phyloP scores from a whole-genome alignment of 2,797 vertebrate genomes.

The Hipposideros larvatus region DNA sequence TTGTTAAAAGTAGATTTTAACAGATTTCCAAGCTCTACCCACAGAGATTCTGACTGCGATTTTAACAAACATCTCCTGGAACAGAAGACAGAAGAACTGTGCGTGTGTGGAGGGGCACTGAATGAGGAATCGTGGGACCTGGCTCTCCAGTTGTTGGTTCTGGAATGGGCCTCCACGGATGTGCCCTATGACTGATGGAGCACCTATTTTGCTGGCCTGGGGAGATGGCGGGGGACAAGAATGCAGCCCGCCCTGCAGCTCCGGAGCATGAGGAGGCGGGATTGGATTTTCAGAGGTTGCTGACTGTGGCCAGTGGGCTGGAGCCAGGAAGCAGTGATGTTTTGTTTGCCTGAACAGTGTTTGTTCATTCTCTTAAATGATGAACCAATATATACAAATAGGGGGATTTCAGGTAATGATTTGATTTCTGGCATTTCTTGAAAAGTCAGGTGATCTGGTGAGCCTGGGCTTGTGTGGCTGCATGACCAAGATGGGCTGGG shows the following conservation, averaged over 20 bases:
- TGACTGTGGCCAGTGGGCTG: neutral
- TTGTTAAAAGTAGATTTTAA: neutral
- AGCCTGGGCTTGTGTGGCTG: neutral
- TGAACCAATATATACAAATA: neutral
- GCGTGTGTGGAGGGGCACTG: neutral
- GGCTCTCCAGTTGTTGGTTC: neutral
- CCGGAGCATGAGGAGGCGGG: neutral
- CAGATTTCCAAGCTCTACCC: neutral
- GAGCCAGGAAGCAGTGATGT: neutral
- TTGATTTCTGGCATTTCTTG: neutral
- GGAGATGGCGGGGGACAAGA: neutral
- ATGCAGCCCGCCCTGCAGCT: neutral
- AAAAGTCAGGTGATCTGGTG: neutral
- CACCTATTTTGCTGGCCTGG: neutral
- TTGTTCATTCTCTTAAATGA: neutral
- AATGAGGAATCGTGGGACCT: neutral
- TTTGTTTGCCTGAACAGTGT: neutral
- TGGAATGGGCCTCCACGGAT: neutral
- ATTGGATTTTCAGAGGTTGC: neutral
- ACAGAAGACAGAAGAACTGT: neutral
- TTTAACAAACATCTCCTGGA: neutral
- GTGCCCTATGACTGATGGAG: neutral
- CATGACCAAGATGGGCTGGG: accelerated
- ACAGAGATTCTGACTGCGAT: neutral
- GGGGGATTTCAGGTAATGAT: neutral